Conservation (phyloP, 2,797 vertebrate species). For the Morus bassanus region DNA sequence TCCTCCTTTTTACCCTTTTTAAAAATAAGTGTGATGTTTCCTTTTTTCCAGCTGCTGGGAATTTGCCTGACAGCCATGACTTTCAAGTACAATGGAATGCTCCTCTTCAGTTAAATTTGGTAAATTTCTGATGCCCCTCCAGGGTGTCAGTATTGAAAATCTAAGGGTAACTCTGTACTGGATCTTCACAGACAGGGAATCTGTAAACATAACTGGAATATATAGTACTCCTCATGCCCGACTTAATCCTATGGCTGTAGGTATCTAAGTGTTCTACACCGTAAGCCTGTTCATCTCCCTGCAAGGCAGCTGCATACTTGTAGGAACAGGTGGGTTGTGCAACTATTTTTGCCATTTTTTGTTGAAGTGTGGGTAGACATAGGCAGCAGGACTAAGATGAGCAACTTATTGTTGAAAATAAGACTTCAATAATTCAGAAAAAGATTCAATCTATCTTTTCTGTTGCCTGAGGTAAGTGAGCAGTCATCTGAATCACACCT, state of each 20-base stretch:
- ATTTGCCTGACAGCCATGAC: accelerated
- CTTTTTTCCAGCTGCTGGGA: background rate
- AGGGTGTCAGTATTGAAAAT: background rate
- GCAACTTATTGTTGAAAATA: background rate
- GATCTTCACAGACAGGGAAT: background rate
- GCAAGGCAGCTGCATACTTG: background rate
- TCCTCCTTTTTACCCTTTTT: background rate
- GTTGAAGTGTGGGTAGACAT: background rate
- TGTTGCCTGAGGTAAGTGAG: accelerated
- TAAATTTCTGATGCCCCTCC: background rate
- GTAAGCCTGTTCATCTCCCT: background rate
- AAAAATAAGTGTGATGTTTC: background rate
- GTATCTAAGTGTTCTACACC: background rate
- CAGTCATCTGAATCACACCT: background rate
- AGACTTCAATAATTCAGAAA: background rate
- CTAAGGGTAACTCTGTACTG: background rate
- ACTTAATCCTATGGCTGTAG: background rate
- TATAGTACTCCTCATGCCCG: background rate
- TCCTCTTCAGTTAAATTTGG: background rate
- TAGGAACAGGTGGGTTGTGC: background rate
- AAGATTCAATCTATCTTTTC: background rate
- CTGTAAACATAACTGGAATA: background rate
- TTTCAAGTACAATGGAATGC: background rate
- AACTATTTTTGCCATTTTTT: background rate
- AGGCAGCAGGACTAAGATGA: background rate